Percentiles rank a stretch among this genome's conserved stretches.
phyloP scores from a whole-genome alignment of 2,888 invertebrate genomes.

The Drosophila kanekoi region DNA sequence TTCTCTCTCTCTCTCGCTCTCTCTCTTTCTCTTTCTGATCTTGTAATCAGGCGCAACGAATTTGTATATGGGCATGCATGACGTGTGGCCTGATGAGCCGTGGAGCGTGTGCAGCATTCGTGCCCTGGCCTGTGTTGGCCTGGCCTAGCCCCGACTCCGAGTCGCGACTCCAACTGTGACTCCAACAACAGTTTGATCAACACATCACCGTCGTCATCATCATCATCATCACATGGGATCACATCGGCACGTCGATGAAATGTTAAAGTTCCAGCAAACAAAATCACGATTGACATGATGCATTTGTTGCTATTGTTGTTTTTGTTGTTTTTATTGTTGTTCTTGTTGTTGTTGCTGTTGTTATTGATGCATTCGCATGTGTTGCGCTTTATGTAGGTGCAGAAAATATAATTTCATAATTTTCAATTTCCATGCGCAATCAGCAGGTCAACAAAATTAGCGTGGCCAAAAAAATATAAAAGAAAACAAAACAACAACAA shows the following conservation, averaged over 20 bases:
- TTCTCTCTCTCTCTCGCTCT: not conserved
- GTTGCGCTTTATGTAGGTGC: conserved; percentile 59
- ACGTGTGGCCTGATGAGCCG: conserved; percentile 79
- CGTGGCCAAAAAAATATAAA: conserved; percentile 72
- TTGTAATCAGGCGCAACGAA: conserved; percentile 81
- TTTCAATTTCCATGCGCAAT: conserved; percentile 81
- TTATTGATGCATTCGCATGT: conserved; percentile 54
- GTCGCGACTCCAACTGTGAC: conserved; percentile 24
- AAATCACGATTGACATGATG: conserved; percentile 80
- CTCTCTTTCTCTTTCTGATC: conserved; percentile 46
- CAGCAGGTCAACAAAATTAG: conserved; percentile 80
- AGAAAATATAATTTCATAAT: conserved; percentile 80
- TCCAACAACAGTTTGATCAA: conserved; percentile 52
- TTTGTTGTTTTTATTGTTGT: conserved; percentile 4
- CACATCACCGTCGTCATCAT: conserved; percentile 53
- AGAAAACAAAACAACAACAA: conserved; percentile 27
- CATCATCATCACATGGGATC: conserved; percentile 60
- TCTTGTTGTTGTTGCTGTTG: conserved; percentile 26
- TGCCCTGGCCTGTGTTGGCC: conserved; percentile 43
- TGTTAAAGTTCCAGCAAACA: conserved; percentile 82
- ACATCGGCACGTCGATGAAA: conserved; percentile 78
- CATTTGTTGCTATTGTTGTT: conserved; percentile 56
- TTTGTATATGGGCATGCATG: conserved; percentile 82
- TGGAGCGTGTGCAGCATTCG: conserved; percentile 66
- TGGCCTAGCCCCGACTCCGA: conserved; percentile 39